Percentiles rank a stretch among this genome's conserved stretches.
These are phyloP conservation scores for Bombylius major DNA, from an alignment of 2,888 invertebrate species.

Conservation along the genomic window DNA sequence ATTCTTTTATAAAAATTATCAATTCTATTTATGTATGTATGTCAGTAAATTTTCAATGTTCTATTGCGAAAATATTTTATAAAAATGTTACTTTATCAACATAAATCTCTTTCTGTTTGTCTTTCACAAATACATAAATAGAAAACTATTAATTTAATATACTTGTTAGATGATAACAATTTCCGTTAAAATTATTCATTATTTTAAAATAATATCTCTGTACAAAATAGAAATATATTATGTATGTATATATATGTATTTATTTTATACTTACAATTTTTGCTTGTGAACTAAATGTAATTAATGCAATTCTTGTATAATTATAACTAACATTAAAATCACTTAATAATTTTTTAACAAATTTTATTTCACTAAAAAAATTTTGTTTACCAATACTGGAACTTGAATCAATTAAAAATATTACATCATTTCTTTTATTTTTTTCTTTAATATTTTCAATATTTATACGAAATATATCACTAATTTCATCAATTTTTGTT, in stretches of 20 bases:
- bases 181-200: not conserved
- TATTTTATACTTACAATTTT: constrained; percentile 36
- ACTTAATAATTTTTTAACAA: constrained; percentile 51
- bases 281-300: constrained; percentile 50
- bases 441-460: constrained; percentile 39
- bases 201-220: too few relatives aligned
- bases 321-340: constrained; percentile 51
- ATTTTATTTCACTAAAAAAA: constrained; percentile 52
- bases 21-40: too few relatives aligned
- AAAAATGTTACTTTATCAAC: too few relatives aligned
- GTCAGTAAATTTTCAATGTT: too few relatives aligned
- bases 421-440: constrained; percentile 41
- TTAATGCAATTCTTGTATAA: constrained; percentile 49
- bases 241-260: too few relatives aligned
- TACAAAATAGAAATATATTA: too few relatives aligned
- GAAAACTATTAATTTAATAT: too few relatives aligned
- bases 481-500: constrained; percentile 23
- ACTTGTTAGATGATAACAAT: not conserved
- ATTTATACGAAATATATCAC: constrained; percentile 42
- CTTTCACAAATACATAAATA: too few relatives aligned
- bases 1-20: too few relatives aligned
- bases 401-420: constrained; percentile 58
- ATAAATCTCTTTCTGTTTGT: too few relatives aligned
- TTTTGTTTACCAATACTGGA: constrained; percentile 52
- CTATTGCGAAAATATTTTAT: too few relatives aligned